A percentile compares a stretch with the other conserved stretches of the same genome.
phyloP scores from a whole-genome alignment of 2,797 vertebrate genomes.

The Antrozous pallidus region DNA sequence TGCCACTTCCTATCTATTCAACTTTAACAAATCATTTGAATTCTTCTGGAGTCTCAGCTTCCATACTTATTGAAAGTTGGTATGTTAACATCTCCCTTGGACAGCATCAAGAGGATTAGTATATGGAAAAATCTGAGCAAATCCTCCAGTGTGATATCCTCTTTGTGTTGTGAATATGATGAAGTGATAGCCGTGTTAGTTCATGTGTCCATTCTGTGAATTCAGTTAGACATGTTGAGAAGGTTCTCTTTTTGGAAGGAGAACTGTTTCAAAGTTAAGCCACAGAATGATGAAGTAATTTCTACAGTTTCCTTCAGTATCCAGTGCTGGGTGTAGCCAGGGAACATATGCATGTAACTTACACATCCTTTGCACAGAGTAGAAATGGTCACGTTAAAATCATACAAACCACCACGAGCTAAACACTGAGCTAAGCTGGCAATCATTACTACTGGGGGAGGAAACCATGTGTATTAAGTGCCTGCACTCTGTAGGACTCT shows the following conservation, averaged over 20 bases:
- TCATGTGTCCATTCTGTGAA: background rate
- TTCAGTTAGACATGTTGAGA: background rate
- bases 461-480: background rate
- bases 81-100: background rate
- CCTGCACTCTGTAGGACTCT: background rate
- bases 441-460: background rate
- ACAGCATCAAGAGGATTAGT: background rate
- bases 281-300: conserved; percentile 1
- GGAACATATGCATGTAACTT: background rate
- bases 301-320: background rate
- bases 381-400: background rate
- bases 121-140: background rate
- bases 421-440: background rate
- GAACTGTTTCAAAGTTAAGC: conserved; percentile 16
- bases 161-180: background rate
- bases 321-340: background rate
- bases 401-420: background rate
- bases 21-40: background rate
- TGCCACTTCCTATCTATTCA: background rate
- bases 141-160: no score
- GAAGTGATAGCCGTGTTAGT: background rate
- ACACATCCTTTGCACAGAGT: background rate
- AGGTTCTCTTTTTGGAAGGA: background rate
- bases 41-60: background rate
- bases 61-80: background rate